Evolutionary conservation across 2,797 vertebrate genomes (phyloP), one percentile per base, ranked within the genome.

Genomic region (Huso huso): DNA sequence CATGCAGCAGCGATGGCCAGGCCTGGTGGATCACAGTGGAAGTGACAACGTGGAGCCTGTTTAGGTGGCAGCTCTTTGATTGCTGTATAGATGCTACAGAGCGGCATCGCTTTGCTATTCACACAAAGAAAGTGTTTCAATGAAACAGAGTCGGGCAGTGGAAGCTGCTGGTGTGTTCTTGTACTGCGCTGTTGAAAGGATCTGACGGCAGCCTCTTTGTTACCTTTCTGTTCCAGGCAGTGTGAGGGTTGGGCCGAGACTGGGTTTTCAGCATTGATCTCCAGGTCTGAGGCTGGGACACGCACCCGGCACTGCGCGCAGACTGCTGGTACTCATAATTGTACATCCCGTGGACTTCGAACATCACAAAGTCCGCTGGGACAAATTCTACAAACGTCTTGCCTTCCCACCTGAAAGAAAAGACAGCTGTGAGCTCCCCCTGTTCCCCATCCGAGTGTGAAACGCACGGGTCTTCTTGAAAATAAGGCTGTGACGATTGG

Each of bases 201-300:
- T 18, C 23, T 37, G 23, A 37, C 23, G 23, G n/a, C 18, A 37
- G 9, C 52, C 15, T 18, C 10, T 62, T 13, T 15, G 13, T 37
- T 72, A 74, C 73, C 48, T 66, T 58, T 66, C 15, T 65, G 48
- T 50, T 71, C 74, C 71, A 75, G 23, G 71, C 71, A 5, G 66
- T 72, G 62, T 69, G 13, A 52, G 68, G 71, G 18, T 75, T 4
- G 6, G 64, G 67, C 1, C 52, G 9, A 1, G 7, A 4, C 57
- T 72, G 71, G 11, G 58, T 51, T 11, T 9, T 49, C 66, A 73
- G 60, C 65, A 69, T 70, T 52, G 59, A 61, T 11, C 23, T 65
- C 74, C 74, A 75, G 62, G 64, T 71, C 63, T 75, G 74, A 51
- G 69, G 69, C 67, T 75, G 69, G 48, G 74, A 72, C 12, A 69